Percentiles rank a stretch among this genome's conserved stretches.
Conservation (phyloP, 2,113 vertebrate species). For the Calonectris borealis region DNA sequence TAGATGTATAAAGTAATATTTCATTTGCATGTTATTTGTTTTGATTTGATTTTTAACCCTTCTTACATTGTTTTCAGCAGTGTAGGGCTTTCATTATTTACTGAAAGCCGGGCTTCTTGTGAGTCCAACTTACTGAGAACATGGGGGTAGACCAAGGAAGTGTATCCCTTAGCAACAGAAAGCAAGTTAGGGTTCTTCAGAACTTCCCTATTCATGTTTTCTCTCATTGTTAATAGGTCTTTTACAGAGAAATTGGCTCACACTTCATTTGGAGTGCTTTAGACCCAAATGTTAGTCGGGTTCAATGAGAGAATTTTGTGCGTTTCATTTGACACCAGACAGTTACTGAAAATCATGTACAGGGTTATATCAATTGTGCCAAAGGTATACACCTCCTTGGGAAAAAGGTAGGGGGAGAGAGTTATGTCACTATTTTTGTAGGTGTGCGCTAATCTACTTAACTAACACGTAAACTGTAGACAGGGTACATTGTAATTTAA, state of each 20-base stretch:
- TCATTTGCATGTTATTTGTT: conserved; percentile 18
- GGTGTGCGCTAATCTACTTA: not conserved
- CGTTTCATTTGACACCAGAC: conserved; percentile 23
- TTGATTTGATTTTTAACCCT: conserved; percentile 19
- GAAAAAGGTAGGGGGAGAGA: not conserved
- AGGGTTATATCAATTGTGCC: not conserved
- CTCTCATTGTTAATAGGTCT: not conserved
- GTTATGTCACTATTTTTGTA: not conserved
- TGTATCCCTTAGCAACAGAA: conserved; percentile 35
- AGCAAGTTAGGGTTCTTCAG: not conserved
- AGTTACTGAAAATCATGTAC: not conserved
- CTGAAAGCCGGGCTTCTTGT: conserved; percentile 19
- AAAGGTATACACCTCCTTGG: not conserved
- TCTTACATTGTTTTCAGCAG: conserved; percentile 15
- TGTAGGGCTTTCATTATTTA: not conserved
- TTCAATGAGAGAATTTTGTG: conserved; percentile 24
- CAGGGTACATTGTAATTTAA: not conserved
- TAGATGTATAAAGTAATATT: not conserved
- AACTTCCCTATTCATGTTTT: conserved; percentile 22
- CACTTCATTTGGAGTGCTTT: conserved; percentile 13
- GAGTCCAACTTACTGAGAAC: not conserved
- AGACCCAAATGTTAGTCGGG: conserved; percentile 12
- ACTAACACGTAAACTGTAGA: not conserved
- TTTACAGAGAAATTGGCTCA: conserved; percentile 21
- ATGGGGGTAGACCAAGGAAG: not conserved